Base-by-base conservation (phyloP, 2,113 vertebrate species). In the Gallinago media region DNA sequence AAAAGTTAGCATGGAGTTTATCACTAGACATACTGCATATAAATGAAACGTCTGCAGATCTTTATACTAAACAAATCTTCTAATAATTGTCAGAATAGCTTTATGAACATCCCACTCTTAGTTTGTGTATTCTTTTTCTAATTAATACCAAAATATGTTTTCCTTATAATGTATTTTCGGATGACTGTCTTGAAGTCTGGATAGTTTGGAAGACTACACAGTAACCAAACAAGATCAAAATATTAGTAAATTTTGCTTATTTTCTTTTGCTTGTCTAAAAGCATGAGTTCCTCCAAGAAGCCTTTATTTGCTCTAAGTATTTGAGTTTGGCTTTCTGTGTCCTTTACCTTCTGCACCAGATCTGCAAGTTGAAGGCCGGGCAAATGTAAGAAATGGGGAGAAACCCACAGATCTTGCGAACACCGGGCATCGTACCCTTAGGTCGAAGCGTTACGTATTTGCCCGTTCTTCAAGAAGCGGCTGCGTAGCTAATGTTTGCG, bases 181-280 rank as follows among this genome's bases (percentile, higher is more conserved):
- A 49, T 31, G 4, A 21, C 42, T 44, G 38, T 67, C 67, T 54
- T 54, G 15, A 85, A 78, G 14, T 42, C 31, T 38, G 47, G 11
- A 18, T 38, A 38, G 25, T 62, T 63, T 68, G 49, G 38, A 80
- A 88, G 25, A 31, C 56, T 42, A 83, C 32, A 42, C 6, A 49
- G 44, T 34, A 89, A 86, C 26, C 9, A 66, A 78, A 42, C 19
- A 32, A 62, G 34, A 75, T 34, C 19, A 82, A 84, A 86, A 46
- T 9, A 20, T 21, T n/a, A 29, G 9, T 34, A 32, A 3, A 15
- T 52, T 61, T 49, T 54, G 18, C 25, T 61, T 67, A 34, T 47
- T 44, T 75, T 66, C 42, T 61, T 88, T 63, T 68, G 27, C 49
- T 63, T 25, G 44, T 61, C 67, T 84, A 59, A 88, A 91, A 83